Percentiles rank a stretch among this genome's conserved stretches.
These are phyloP conservation scores for Myopa tessellatipennis DNA, from an alignment of 2,888 invertebrate genomes.

Conservation along the genomic window DNA sequence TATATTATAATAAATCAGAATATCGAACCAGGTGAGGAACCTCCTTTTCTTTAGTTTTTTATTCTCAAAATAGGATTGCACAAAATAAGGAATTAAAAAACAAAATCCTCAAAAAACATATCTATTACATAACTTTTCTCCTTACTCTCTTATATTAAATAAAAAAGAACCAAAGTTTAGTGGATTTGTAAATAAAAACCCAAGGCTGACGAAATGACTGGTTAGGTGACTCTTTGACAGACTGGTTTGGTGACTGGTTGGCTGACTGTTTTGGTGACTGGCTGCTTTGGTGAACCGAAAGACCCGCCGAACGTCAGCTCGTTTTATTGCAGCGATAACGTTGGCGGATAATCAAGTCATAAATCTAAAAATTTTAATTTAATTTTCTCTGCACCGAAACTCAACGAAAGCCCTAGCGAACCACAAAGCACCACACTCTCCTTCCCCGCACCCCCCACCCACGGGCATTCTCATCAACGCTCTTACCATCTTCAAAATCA, in stretches of 20 bases:
- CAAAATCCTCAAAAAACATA: too few species aligned
- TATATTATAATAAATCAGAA: too few species aligned
- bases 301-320: constrained; percentile 13
- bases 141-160: too few species aligned
- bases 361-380: constrained; percentile 40
- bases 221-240: neutral
- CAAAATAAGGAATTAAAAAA: too few species aligned
- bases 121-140: too few species aligned
- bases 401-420: neutral
- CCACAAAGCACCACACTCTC: neutral
- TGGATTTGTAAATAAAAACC: too few species aligned
- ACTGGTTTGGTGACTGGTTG: neutral
- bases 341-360: constrained; percentile 39
- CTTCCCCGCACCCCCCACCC: neutral
- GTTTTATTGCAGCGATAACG: constrained; percentile 39
- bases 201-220: neutral
- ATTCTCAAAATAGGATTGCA: too few species aligned
- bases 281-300: neutral
- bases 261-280: neutral
- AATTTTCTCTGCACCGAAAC: constrained; percentile 23
- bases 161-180: too few species aligned
- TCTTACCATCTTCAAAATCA: neutral
- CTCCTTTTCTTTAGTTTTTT: too few species aligned
- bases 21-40: too few species aligned
- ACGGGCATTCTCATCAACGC: neutral